Percentiles rank a stretch among this genome's conserved stretches.
phyloP scores from a whole-genome alignment of 2,113 vertebrate species.

The Lepus timidus region DNA sequence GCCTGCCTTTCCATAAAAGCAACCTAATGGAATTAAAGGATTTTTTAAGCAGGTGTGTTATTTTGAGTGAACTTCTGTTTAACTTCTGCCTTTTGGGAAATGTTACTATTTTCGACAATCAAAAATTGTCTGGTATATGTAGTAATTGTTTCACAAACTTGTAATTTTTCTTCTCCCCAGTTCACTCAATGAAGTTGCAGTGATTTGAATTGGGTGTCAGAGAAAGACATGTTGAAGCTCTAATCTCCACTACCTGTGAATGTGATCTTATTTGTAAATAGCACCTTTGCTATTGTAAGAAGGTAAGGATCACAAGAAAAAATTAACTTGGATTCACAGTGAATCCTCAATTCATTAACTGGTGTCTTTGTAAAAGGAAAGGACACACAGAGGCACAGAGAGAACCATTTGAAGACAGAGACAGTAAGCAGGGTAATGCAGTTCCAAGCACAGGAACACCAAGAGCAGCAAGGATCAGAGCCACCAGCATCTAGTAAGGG shows the following conservation, averaged over 20 bases:
- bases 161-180: background rate
- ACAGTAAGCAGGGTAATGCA: background rate
- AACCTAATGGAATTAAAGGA: constrained; percentile 25
- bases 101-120: constrained; percentile 38
- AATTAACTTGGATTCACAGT: background rate
- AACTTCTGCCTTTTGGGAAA: constrained; percentile 45
- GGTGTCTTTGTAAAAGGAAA: background rate
- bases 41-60: background rate
- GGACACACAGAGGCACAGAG: background rate
- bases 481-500: too few species aligned
- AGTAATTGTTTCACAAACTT: constrained; percentile 45
- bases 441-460: background rate
- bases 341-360: background rate
- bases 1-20: background rate
- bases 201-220: background rate
- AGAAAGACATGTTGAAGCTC: background rate
- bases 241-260: background rate
- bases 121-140: constrained; percentile 36
- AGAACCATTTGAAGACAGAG: background rate
- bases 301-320: background rate
- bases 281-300: background rate
- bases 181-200: background rate
- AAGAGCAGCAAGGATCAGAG: too few species aligned
- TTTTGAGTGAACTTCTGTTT: constrained; percentile 20
- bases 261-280: background rate